Evolutionary conservation across 2,888 invertebrate species (phyloP).

Genomic region (Epinotia bilunana): DNA sequence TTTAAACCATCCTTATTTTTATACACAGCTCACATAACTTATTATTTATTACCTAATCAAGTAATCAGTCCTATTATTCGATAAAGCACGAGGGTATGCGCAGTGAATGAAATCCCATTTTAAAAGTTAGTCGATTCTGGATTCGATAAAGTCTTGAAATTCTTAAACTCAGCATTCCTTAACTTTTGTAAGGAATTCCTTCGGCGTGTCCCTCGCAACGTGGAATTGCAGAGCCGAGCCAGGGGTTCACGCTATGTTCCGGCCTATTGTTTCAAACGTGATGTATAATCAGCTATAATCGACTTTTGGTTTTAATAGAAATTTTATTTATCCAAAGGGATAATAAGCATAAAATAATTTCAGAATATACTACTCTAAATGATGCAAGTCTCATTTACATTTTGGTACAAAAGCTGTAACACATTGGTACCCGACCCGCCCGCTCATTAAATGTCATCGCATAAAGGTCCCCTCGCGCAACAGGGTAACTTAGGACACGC

Average conservation of each 20-base stretch:
- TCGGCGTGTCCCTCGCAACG: not conserved
- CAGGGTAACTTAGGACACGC: constrained; percentile 18
- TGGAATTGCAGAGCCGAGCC: not conserved
- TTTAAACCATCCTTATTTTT: too few relatives aligned
- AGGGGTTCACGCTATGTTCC: constrained; percentile 5
- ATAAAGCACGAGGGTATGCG: not conserved
- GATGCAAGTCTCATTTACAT: constrained; percentile 26
- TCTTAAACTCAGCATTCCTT: constrained; percentile 20
- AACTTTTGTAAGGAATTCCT: constrained; percentile 17
- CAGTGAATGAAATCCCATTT: constrained; percentile 20
- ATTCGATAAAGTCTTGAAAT: constrained; percentile 31
- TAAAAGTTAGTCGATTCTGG: constrained; percentile 20
- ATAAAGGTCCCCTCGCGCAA: constrained; percentile 24
- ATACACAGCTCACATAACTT: too few relatives aligned
- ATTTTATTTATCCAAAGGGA: constrained; percentile 10
- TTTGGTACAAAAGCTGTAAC: constrained; percentile 21
- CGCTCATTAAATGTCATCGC: constrained; percentile 14
- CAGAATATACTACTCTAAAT: not conserved
- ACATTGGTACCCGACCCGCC: constrained; percentile 7
- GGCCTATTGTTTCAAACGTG: constrained; percentile 34
- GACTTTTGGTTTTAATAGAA: constrained; percentile 19
- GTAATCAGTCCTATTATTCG: not conserved
- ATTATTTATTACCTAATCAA: too few relatives aligned
- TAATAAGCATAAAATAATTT: constrained; percentile 22
- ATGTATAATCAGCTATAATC: constrained; percentile 14